These are phyloP conservation scores for Eleginops maclovinus DNA, from an alignment of 2,113 vertebrate species.

Conservation along the genomic window DNA sequence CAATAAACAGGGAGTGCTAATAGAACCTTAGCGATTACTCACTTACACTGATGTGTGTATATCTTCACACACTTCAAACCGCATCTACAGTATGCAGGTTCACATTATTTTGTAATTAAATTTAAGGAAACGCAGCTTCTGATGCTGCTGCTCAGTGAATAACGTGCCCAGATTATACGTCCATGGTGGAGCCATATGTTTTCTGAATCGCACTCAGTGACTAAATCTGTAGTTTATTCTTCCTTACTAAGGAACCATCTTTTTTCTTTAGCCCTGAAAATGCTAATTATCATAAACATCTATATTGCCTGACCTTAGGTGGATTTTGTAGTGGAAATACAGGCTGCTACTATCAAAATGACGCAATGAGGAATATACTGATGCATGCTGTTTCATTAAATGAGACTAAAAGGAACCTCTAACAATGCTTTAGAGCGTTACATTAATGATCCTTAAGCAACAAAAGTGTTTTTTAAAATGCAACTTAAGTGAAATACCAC, in stretches of 20 bases:
- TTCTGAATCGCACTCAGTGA: slow-evolving; percentile 15
- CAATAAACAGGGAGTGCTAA: neutral
- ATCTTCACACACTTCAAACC: slow-evolving; percentile 7
- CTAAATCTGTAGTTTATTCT: neutral
- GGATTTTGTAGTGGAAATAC: neutral
- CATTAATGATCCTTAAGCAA: neutral
- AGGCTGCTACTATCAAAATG: neutral
- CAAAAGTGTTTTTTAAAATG: neutral
- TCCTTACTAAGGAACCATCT: neutral
- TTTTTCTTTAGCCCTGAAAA: neutral
- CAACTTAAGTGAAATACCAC: no score
- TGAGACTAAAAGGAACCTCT: neutral
- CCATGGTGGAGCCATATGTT: neutral
- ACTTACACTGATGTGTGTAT: neutral
- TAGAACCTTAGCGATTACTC: neutral
- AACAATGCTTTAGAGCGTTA: neutral
- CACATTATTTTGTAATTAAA: slow-evolving; percentile 42
- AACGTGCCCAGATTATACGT: slow-evolving; percentile 10
- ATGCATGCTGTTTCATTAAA: neutral
- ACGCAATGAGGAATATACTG: neutral
- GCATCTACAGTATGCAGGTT: neutral
- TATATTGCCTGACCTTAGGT: neutral
- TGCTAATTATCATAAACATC: slow-evolving; percentile 9
- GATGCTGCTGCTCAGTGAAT: slow-evolving; percentile 24
- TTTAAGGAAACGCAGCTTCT: slow-evolving; percentile 5